These are phyloP conservation scores for Charina bottae DNA, from an alignment of 2,113 vertebrate species.

Conservation along the genomic window DNA sequence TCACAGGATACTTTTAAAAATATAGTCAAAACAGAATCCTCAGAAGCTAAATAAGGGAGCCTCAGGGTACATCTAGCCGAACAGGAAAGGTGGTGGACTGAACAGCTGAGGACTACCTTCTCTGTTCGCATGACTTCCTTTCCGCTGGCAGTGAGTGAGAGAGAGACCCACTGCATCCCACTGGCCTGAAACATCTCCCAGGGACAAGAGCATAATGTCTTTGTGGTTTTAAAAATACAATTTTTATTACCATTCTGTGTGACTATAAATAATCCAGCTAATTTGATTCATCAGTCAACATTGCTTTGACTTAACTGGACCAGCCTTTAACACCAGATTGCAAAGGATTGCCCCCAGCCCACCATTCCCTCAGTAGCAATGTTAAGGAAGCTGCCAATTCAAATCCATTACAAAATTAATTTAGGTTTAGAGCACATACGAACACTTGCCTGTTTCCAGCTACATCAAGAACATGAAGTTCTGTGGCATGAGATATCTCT, in stretches of 20 bases:
- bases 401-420: background rate
- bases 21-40: background rate
- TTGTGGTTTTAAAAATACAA: background rate
- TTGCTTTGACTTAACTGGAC: background rate
- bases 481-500: slow-evolving; percentile 91
- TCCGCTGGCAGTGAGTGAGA: background rate
- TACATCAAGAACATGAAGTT: slow-evolving; percentile 94
- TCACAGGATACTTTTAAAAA: background rate
- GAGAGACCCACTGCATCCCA: background rate
- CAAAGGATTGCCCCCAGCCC: background rate
- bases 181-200: background rate
- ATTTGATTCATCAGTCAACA: background rate
- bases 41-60: background rate
- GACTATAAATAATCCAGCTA: background rate
- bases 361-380: background rate
- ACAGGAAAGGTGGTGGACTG: background rate
- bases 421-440: background rate
- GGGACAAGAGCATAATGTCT: background rate
- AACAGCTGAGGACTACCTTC: background rate
- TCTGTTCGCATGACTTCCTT: too few species aligned
- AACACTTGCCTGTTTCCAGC: slow-evolving; percentile 90
- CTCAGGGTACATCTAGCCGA: background rate
- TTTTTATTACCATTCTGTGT: background rate
- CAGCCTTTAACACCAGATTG: background rate
- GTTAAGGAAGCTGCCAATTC: background rate